phyloP scores from a whole-genome alignment of 2,888 invertebrate species.

The Limnephilus lunatus region DNA sequence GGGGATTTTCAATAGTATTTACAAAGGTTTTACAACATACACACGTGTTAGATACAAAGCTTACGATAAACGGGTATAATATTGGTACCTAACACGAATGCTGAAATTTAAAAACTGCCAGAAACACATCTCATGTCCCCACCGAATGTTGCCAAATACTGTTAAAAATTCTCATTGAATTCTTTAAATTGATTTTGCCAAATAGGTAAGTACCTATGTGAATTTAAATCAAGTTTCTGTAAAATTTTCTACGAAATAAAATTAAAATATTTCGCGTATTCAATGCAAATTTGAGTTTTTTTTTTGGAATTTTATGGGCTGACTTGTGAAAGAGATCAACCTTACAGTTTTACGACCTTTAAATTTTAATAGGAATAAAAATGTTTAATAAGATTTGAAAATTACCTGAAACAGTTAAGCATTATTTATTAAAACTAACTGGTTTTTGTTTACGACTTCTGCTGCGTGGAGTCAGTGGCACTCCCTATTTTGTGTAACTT shows the following conservation, averaged over 20 bases:
- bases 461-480: no score
- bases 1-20: not conserved
- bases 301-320: not conserved
- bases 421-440: no score
- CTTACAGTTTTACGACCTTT: not conserved
- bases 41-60: not conserved
- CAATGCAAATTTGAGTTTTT: not conserved
- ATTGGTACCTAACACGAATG: not conserved
- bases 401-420: not conserved
- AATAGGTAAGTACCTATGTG: not conserved
- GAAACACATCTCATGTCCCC: conserved; percentile 13
- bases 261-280: not conserved
- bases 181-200: not conserved
- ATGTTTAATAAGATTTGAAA: not conserved
- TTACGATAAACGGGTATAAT: not conserved
- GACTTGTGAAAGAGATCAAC: not conserved
- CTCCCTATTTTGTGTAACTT: no score
- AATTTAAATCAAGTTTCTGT: not conserved
- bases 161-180: not conserved
- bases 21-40: not conserved
- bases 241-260: not conserved
- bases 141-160: not conserved
- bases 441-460: no score
- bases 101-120: conserved; percentile 12
- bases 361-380: not conserved